phyloP scores from a whole-genome alignment of 2,797 vertebrate genomes.

The Morelia viridis region DNA sequence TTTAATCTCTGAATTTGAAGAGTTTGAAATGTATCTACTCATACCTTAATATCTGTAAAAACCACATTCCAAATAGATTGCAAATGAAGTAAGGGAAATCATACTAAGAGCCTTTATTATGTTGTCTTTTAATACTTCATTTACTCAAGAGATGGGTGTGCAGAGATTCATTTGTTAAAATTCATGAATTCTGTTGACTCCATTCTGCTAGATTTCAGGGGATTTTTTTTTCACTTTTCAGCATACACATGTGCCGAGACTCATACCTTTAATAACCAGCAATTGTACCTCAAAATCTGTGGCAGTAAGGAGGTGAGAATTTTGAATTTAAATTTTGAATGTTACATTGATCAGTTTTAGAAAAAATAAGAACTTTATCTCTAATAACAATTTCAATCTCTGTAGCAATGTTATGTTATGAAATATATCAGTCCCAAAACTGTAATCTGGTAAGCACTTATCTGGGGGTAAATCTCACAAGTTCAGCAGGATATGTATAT shows the following conservation, averaged over 20 bases:
- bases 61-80: neutral
- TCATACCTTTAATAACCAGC: constrained; percentile 96
- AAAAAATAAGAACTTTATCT: neutral
- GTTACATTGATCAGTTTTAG: neutral
- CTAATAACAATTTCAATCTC: neutral
- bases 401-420: neutral
- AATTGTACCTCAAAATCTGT: constrained; percentile 98
- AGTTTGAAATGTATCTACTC: neutral
- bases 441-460: neutral
- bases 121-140: neutral
- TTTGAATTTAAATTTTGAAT: constrained; percentile 1
- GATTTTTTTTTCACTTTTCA: constrained; percentile 66
- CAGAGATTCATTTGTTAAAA: neutral
- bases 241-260: constrained; percentile 95
- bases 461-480: neutral
- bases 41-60: neutral
- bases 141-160: neutral
- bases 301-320: constrained; percentile 89
- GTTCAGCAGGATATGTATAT: neutral
- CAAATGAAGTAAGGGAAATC: neutral
- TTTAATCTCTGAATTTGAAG: neutral
- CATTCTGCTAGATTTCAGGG: constrained; percentile 19
- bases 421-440: neutral
- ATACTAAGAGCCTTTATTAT: neutral
- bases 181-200: constrained; percentile 19